Base-by-base conservation (phyloP, 2,113 vertebrate genomes). In the Channa argus region DNA sequence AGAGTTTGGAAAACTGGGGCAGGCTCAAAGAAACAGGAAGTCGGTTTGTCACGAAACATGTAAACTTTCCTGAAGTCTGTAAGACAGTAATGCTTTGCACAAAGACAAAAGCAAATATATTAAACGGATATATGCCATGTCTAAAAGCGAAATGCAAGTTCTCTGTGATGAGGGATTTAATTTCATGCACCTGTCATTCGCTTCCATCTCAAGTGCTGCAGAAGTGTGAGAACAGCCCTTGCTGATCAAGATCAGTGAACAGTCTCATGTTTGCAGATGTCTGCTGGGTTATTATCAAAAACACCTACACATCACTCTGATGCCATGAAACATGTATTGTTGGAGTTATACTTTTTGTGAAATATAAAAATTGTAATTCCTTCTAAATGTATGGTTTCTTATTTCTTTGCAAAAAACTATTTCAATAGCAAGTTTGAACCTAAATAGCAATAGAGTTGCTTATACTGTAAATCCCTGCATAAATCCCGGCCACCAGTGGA, bases 241-340 rank as follows among this genome's bases (percentile, higher is more conserved):
- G 67, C 68, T 87, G 91, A 93, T 92, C 83, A 82, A 92, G 86
- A 91, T 88, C 91, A 90, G 87, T 90, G 88, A 94, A 87, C 92
- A 91, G 87, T 89, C 79, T 89, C 85, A 89, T 72, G 74, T 73
- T 80, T 87, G 85, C 87, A 92, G 91, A 91, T 93, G 89, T 91
- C 79, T 72, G 61, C 72, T 44, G 54, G 36, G 69, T 71, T 77
- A 60, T 77, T 68, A 79, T 78, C 66, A 50, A 43, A 84, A 82
- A 63, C 71, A 73, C 74, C 63, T 5, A 54, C 63, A 67, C 79
- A 34, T 85, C 65, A 69, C 38, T 62, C 50, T 51, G 39, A 6
- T 76, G 78, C 61, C 50, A 52, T 13, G 33, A 86, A 83, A 86
- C 74, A 47, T 45, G 50, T 53, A 72, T 78, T 59, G 44, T 1